These are phyloP conservation scores for Lacerta bilineata DNA, from an alignment of 2,797 vertebrate genomes.

Conservation along the genomic window DNA sequence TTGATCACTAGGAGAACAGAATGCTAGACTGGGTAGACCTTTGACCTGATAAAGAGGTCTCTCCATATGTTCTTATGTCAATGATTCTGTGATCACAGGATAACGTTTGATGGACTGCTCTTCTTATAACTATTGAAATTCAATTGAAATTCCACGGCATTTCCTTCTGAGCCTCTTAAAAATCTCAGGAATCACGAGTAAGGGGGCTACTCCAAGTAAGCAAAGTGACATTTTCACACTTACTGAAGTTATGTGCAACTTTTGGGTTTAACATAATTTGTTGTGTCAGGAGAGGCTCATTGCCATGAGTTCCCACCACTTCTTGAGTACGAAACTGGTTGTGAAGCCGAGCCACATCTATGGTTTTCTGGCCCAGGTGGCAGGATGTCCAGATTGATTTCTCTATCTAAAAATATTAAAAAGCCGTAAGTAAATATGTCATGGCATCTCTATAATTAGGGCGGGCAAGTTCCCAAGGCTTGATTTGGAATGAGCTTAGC, in stretches of 20 bases:
- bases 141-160: not conserved
- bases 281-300: slow-evolving; percentile 64
- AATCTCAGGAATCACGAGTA: not conserved
- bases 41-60: not conserved
- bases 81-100: no score
- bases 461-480: not conserved
- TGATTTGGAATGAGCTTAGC: not conserved
- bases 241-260: slow-evolving; percentile 85
- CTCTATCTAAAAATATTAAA: slow-evolving; percentile 77
- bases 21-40: not conserved
- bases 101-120: no score
- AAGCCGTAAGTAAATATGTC: not conserved
- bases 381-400: slow-evolving; percentile 83
- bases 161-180: not conserved
- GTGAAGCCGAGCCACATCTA: slow-evolving; percentile 75
- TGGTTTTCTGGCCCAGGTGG: slow-evolving; percentile 69
- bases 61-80: not conserved
- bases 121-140: not conserved
- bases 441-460: not conserved
- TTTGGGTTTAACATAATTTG: slow-evolving; percentile 84
- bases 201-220: not conserved
- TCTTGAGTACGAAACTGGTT: slow-evolving; percentile 82
- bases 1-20: not conserved
- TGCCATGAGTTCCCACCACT: not conserved
- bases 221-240: slow-evolving; percentile 60